Evolutionary conservation across 2,797 vertebrate genomes (phyloP).

Genomic region (Trematomus bernacchii): DNA sequence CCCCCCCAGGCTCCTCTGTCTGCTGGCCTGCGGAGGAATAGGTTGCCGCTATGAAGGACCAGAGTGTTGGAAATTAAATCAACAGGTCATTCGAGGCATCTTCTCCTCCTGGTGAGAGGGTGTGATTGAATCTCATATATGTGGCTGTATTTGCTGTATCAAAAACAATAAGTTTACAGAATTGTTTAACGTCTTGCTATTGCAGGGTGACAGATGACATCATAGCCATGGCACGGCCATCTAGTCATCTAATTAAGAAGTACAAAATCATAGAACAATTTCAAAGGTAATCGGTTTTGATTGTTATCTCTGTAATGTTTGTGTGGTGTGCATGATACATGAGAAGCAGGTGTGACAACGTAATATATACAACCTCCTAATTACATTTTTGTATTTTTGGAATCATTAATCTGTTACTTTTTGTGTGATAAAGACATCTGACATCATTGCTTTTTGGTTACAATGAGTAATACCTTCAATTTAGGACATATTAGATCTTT

Average conservation of each 20-base stretch:
- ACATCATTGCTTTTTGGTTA: constrained; percentile 5
- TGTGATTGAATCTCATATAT: not conserved
- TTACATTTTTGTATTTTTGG: not conserved
- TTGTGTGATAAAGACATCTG: not conserved
- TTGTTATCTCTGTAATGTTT: not conserved
- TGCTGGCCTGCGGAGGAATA: constrained; percentile 86
- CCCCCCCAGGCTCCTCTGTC: constrained; percentile 86
- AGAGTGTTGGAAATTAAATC: constrained; percentile 83
- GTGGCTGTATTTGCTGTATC: not conserved
- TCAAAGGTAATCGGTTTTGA: constrained; percentile 74
- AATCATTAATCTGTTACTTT: not conserved
- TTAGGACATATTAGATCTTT: not conserved
- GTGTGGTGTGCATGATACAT: not conserved
- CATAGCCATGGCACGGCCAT: constrained; percentile 87
- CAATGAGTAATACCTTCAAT: not conserved
- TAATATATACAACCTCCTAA: not conserved
- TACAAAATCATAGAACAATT: constrained; percentile 88
- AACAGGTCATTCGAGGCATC: constrained; percentile 86
- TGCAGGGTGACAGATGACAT: constrained; percentile 89
- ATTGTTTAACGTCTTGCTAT: constrained; percentile 15
- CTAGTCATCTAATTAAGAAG: constrained; percentile 83
- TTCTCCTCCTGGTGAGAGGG: constrained; percentile 87
- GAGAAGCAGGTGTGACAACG: not conserved
- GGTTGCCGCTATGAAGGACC: constrained; percentile 89
- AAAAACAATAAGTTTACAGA: constrained; percentile 15